Evolutionary conservation across 2,113 vertebrate species (phyloP).

Genomic region (Carollia perspicillata): DNA sequence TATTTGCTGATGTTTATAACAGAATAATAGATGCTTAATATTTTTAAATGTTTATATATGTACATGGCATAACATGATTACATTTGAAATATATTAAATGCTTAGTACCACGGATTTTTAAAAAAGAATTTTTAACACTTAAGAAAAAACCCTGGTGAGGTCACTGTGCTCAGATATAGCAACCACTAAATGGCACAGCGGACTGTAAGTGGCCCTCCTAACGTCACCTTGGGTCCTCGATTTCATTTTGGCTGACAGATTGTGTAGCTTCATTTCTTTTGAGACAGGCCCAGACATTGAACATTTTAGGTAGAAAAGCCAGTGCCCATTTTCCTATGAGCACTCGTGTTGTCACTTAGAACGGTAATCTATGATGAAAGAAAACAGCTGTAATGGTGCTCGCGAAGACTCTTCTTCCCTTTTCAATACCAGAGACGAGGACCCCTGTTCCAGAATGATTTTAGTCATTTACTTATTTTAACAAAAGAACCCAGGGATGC

Average conservation of each 20-base stretch:
- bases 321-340: neutral
- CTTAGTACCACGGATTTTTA: neutral
- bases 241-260: neutral
- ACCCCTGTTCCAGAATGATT: neutral
- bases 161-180: neutral
- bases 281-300: neutral
- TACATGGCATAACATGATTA: neutral
- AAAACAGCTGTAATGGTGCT: neutral
- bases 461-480: neutral
- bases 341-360: neutral
- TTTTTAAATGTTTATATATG: neutral
- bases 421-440: neutral
- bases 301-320: neutral
- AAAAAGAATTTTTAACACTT: neutral
- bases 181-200: neutral
- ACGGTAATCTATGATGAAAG: neutral
- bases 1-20: conserved; percentile 25
- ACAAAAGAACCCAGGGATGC: neutral
- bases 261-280: neutral
- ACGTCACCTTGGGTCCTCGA: neutral
- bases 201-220: neutral
- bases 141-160: neutral
- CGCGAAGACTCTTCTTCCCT: neutral
- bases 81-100: neutral
- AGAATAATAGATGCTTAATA: neutral